Conservation (phyloP, 2,113 vertebrate genomes). For the Lagenorhynchus albirostris region DNA sequence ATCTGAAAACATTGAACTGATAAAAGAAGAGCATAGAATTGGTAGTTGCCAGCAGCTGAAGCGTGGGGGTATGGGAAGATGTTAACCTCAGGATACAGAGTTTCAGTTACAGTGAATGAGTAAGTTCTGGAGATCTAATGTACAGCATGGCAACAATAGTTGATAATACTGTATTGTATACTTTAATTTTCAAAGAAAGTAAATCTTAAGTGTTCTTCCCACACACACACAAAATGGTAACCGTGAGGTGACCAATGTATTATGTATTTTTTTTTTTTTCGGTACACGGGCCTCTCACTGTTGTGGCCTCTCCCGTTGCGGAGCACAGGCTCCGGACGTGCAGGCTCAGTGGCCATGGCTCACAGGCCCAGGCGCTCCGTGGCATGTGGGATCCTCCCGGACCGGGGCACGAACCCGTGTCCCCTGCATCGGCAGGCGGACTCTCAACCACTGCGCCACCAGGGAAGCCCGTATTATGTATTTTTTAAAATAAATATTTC, state of each 20-base stretch:
- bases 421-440: too few species aligned
- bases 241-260: background rate
- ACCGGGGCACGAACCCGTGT: too few species aligned
- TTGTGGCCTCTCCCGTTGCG: too few species aligned
- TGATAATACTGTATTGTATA: background rate
- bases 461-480: background rate
- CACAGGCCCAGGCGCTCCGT: fast-evolving
- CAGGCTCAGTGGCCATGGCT: too few species aligned
- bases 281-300: too few species aligned
- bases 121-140: background rate
- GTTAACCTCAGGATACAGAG: background rate
- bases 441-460: too few species aligned
- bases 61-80: background rate
- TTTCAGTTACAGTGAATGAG: background rate
- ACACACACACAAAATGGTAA: background rate
- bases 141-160: too few species aligned
- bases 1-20: background rate
- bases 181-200: background rate
- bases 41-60: background rate
- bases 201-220: background rate
- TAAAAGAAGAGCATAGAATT: background rate
- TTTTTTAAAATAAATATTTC: background rate
- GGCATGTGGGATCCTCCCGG: too few species aligned
- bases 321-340: too few species aligned
- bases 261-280: too few species aligned